Percentiles rank a stretch among this genome's conserved stretches.
phyloP scores from a whole-genome alignment of 2,113 vertebrate species.

The Gymnarchus niloticus region DNA sequence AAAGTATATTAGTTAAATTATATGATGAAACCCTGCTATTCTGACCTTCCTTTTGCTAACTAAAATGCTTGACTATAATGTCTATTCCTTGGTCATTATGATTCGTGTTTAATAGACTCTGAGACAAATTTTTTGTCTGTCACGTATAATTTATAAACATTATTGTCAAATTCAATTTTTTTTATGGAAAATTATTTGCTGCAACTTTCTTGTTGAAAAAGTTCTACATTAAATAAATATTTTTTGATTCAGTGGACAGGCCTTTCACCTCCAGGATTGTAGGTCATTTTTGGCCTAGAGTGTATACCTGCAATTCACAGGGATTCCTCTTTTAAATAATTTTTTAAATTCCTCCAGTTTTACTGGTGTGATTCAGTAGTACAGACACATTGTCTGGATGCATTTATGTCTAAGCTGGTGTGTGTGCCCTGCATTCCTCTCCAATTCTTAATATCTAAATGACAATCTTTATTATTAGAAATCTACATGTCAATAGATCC shows the following conservation, averaged over 20 bases:
- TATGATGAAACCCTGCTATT: background rate
- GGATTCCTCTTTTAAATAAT: background rate
- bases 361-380: background rate
- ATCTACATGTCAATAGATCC: background rate
- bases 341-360: background rate
- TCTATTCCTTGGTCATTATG: background rate
- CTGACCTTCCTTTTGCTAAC: background rate
- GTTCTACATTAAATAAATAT: too few relatives aligned
- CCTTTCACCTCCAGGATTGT: background rate
- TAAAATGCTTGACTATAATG: background rate
- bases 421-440: background rate
- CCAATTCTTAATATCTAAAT: background rate
- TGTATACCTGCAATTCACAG: background rate
- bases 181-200: too few relatives aligned
- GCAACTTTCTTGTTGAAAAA: background rate
- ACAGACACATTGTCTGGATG: background rate
- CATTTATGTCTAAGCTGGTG: background rate
- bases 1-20: background rate
- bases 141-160: background rate
- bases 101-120: background rate
- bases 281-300: background rate
- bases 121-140: background rate
- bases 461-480: background rate
- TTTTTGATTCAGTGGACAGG: too few relatives aligned
- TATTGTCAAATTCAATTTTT: background rate